A percentile compares a stretch with the other conserved stretches of the same genome.
phyloP scores from a whole-genome alignment of 2,888 invertebrate species.

The Cheilosia scutellata region DNA sequence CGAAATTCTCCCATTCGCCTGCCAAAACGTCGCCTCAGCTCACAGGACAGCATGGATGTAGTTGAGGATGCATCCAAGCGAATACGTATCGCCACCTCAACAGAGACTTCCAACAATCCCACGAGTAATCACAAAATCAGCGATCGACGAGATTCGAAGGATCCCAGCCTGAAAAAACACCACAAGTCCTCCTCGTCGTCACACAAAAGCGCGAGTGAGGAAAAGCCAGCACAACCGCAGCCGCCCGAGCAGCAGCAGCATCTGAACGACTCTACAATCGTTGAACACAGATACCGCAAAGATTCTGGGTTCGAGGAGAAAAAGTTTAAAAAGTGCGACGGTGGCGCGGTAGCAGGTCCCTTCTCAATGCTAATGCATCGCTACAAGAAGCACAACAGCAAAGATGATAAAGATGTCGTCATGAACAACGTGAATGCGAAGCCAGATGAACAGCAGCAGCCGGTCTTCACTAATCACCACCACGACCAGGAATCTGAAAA shows the following conservation, averaged over 20 bases:
- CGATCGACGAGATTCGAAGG: conserved; percentile 90
- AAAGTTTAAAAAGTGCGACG: conserved; percentile 80
- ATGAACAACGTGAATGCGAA: conserved; percentile 60
- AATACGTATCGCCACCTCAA: conserved; percentile 79
- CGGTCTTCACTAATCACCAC: conserved; percentile 42
- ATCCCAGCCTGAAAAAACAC: conserved; percentile 81
- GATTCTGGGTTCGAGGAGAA: conserved; percentile 78
- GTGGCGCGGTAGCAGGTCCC: conserved; percentile 1
- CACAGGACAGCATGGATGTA: conserved; percentile 87
- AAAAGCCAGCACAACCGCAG: conserved; percentile 75
- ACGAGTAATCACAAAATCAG: conserved; percentile 84
- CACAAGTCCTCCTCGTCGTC: conserved; percentile 64
- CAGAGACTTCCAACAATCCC: conserved; percentile 77
- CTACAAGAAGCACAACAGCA: conserved; percentile 78
- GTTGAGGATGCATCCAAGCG: conserved; percentile 82
- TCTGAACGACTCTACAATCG: conserved; percentile 48
- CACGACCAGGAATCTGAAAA: conserved; percentile 50
- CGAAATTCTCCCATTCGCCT: conserved; percentile 81
- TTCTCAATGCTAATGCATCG: conserved; percentile 71
- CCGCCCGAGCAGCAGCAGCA: conserved; percentile 44
- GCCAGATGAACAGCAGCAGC: conserved; percentile 29
- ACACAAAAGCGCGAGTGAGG: conserved; percentile 56
- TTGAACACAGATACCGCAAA: conserved; percentile 81
- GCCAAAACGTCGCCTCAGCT: conserved; percentile 90
- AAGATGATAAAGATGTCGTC: conserved; percentile 60